Conservation (phyloP, 2,797 vertebrate species). For the Nasua narica region DNA sequence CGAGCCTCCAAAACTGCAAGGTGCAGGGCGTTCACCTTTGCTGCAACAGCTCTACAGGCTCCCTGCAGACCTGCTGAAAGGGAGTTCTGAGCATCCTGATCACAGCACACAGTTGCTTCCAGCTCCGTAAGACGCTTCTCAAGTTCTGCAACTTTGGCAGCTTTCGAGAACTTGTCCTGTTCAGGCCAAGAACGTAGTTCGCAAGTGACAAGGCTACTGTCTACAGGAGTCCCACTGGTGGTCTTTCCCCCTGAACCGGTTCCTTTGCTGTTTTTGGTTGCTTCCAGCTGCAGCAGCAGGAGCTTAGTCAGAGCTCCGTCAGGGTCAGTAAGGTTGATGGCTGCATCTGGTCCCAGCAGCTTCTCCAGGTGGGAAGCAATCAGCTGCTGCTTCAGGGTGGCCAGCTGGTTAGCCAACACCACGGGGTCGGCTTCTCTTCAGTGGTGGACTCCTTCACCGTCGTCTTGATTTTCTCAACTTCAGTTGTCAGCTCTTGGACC, state of each 20-base stretch:
- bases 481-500: conserved; percentile 93
- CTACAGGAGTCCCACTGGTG: conserved; percentile 74
- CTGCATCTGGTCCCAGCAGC: conserved; percentile 90
- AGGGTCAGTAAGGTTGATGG: conserved; percentile 93
- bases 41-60: conserved; percentile 93
- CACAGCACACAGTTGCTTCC: conserved; percentile 90
- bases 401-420: conserved; percentile 92
- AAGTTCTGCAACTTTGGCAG: conserved; percentile 94
- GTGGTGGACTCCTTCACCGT: conserved; percentile 89
- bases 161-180: conserved; percentile 93
- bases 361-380: conserved; percentile 92
- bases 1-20: conserved; percentile 92
- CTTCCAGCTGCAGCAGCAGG: conserved; percentile 93
- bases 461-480: conserved; percentile 93
- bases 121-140: conserved; percentile 94
- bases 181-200: conserved; percentile 95
- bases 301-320: conserved; percentile 94
- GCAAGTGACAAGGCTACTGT: conserved; percentile 89
- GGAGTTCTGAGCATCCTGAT: conserved; percentile 94
- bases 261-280: conserved; percentile 84
- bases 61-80: conserved; percentile 91
- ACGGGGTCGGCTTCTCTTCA: conserved; percentile 93
- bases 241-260: conserved; percentile 73
- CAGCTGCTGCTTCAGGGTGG: conserved; percentile 93
- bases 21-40: conserved; percentile 93